Evolutionary conservation across 2,797 vertebrate genomes (phyloP).

Genomic region (Tokudaia tokunoshimensis): DNA sequence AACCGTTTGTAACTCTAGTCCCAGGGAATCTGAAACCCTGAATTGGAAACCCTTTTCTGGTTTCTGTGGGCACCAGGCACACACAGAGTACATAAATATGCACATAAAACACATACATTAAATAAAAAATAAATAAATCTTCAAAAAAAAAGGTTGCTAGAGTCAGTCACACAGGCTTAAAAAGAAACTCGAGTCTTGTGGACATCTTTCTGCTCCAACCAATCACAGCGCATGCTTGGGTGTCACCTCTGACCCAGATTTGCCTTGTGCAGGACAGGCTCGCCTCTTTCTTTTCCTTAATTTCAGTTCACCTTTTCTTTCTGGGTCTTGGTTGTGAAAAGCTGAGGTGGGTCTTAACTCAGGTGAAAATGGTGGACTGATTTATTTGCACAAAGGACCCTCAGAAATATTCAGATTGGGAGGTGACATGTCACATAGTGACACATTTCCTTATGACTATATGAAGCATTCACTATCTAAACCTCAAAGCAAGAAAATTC

Average conservation of each 20-base stretch:
- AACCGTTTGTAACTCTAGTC: not conserved
- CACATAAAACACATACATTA: not conserved
- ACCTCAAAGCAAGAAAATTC: not conserved
- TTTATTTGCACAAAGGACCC: not conserved
- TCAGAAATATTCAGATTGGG: not conserved
- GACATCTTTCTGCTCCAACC: slow-evolving; percentile 43
- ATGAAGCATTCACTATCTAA: not conserved
- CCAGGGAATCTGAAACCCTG: not conserved
- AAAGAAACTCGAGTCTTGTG: not conserved
- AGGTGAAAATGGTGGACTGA: not conserved
- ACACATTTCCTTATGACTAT: not conserved
- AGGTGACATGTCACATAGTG: not conserved
- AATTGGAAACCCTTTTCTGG: not conserved
- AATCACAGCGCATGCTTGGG: slow-evolving; percentile 62
- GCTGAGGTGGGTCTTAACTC: not conserved
- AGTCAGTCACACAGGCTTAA: slow-evolving; percentile 11
- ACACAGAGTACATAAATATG: not conserved
- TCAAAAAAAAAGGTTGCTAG: not conserved
- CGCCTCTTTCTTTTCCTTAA: not conserved
- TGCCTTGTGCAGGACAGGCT: not conserved
- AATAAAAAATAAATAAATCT: not conserved
- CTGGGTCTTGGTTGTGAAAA: not conserved
- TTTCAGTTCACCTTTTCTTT: not conserved
- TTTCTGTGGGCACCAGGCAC: not conserved
- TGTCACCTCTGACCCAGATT: slow-evolving; percentile 68